These are phyloP conservation scores for Ctenopoma multispine DNA, from an alignment of 2,797 vertebrate genomes.

Conservation along the genomic window DNA sequence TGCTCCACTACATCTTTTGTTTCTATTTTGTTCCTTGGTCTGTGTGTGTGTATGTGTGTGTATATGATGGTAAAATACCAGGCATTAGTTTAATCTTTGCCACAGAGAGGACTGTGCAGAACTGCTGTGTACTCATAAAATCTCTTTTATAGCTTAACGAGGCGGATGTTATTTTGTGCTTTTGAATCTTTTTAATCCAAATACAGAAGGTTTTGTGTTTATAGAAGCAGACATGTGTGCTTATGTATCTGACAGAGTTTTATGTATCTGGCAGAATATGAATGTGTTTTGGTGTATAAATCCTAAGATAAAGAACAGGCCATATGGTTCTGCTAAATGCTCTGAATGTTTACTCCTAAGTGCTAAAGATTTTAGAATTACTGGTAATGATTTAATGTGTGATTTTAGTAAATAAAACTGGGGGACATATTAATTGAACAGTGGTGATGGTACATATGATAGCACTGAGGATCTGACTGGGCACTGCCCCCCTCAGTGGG, in stretches of 20 bases:
- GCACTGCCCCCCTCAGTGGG: constrained; percentile 67
- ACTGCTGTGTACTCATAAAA: constrained; percentile 62
- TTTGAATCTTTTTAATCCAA: constrained; percentile 69
- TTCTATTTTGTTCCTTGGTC: too few relatives aligned
- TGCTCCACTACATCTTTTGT: background rate
- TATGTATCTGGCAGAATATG: constrained; percentile 49
- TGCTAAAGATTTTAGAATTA: background rate
- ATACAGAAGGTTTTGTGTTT: constrained; percentile 60
- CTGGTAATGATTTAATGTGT: background rate
- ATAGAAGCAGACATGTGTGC: constrained; percentile 50
- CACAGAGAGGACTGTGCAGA: constrained; percentile 38
- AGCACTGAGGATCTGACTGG: constrained; percentile 51
- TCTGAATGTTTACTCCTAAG: background rate
- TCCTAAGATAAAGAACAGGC: constrained; percentile 3
- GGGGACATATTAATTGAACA: background rate
- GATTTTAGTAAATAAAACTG: constrained; percentile 2
- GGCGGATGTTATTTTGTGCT: constrained; percentile 69
- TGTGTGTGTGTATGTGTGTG: constrained; percentile 6
- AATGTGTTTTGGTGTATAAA: constrained; percentile 29
- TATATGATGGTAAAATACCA: constrained; percentile 42
- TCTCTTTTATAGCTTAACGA: constrained; percentile 62
- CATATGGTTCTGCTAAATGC: constrained; percentile 11
- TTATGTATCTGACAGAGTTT: constrained; percentile 41
- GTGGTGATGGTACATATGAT: constrained; percentile 27
- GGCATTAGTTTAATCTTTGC: constrained; percentile 53